Evolutionary conservation across 2,888 invertebrate genomes (phyloP).

Genomic region (Hesperia comma): DNA sequence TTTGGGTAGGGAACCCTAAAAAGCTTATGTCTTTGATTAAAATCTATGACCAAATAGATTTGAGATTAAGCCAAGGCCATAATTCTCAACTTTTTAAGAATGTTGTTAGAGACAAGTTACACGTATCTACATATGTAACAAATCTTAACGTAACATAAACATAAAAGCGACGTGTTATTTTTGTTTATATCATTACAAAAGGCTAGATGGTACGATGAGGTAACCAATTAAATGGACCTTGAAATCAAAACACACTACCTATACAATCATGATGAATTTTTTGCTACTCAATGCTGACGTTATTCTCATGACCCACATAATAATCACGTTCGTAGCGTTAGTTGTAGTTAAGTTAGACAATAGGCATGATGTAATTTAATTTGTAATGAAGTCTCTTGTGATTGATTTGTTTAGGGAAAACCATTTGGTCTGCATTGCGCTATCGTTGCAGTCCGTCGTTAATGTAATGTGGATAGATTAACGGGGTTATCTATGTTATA

Average conservation of each 20-base stretch:
- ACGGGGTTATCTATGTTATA: no score
- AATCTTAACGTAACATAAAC: no score
- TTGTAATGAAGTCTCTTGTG: constrained; percentile 25
- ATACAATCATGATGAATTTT: constrained; percentile 32
- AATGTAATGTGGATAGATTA: no score
- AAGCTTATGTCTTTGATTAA: no score
- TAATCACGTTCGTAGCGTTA: constrained; percentile 20
- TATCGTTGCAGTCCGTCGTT: neutral
- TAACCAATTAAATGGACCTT: constrained; percentile 34
- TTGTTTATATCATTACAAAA: neutral
- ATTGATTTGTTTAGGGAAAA: constrained; percentile 29
- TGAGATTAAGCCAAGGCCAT: no score
- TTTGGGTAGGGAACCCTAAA: no score
- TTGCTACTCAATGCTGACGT: constrained; percentile 26
- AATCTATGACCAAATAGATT: no score
- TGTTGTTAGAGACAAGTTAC: neutral
- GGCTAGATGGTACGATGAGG: constrained; percentile 19
- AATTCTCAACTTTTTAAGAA: no score
- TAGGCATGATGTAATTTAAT: constrained; percentile 29
- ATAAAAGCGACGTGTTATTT: no score
- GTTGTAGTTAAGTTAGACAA: constrained; percentile 26
- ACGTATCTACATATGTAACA: no score
- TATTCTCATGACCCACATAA: constrained; percentile 35
- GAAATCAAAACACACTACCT: constrained; percentile 29
- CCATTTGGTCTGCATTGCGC: neutral